Conservation (phyloP, 2,888 invertebrate genomes). For the Petrolisthes manimaculis region DNA sequence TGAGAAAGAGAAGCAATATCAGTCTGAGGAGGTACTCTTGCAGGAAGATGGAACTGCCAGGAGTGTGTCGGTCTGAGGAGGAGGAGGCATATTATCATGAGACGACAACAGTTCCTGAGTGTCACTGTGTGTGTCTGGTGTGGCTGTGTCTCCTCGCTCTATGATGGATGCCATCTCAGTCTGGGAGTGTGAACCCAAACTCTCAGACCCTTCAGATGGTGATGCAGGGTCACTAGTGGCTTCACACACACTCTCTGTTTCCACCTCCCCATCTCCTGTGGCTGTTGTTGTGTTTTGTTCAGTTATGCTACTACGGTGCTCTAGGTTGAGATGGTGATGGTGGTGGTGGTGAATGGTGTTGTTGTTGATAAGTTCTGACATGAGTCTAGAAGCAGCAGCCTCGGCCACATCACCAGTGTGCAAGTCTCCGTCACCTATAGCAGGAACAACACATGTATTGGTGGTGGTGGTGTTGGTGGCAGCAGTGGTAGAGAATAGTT, state of each 20-base stretch:
- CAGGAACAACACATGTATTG: conserved; percentile 25
- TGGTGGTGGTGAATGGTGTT: conserved; percentile 18
- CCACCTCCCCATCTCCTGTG: conserved; percentile 27
- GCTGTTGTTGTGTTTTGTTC: conserved; percentile 76
- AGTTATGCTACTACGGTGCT: conserved; percentile 70
- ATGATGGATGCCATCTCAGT: conserved; percentile 64
- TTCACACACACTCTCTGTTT: conserved; percentile 21
- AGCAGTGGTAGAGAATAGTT: conserved; percentile 7
- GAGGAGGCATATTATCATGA: conserved; percentile 7
- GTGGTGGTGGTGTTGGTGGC: conserved; percentile 34
- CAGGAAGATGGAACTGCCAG: not conserved
- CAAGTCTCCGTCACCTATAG: conserved; percentile 30
- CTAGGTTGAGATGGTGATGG: not conserved
- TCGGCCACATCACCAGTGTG: conserved; percentile 47
- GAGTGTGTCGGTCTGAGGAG: conserved; percentile 36
- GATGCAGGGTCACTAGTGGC: conserved; percentile 42
- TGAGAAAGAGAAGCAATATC: conserved; percentile 24
- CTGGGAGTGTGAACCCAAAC: conserved; percentile 64
- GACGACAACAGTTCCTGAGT: conserved; percentile 53
- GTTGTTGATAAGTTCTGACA: conserved; percentile 44
- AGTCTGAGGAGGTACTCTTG: conserved; percentile 49
- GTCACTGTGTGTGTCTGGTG: conserved; percentile 63
- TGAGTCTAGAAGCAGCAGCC: conserved; percentile 46
- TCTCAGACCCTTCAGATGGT: conserved; percentile 64
- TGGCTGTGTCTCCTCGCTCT: conserved; percentile 64